Conservation (phyloP, 2,888 invertebrate genomes). For the Caenorhabditis afra region DNA sequence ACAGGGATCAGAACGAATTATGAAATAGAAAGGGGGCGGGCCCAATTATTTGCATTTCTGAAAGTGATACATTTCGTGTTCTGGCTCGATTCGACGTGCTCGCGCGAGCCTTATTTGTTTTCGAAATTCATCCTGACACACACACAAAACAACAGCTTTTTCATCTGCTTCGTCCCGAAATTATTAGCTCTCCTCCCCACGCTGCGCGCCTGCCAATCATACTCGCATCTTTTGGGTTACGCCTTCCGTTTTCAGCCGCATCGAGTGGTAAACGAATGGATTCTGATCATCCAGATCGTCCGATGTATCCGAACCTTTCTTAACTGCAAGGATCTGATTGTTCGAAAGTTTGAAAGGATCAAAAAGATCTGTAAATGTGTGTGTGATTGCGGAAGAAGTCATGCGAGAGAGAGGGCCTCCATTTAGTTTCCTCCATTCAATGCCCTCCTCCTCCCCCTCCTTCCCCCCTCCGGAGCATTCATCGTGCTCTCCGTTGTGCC, state of each 20-base stretch:
- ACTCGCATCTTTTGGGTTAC: background rate
- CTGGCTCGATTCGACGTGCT: constrained; percentile 8
- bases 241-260: constrained; percentile 3
- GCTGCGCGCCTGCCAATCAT: no score
- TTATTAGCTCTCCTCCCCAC: constrained; percentile 14
- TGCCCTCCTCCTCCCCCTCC: constrained; percentile 22
- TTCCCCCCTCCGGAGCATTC: constrained; percentile 25
- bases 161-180: constrained; percentile 31
- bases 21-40: background rate
- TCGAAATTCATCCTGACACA: constrained; percentile 40
- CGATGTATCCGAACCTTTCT: no score
- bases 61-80: constrained; percentile 20
- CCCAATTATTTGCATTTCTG: constrained; percentile 27
- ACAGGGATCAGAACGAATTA: background rate
- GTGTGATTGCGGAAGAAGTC: constrained; percentile 27
- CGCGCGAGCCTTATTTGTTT: constrained; percentile 33
- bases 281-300: no score
- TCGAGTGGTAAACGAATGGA: no score
- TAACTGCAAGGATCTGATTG: no score
- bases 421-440: constrained; percentile 50
- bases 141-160: constrained; percentile 39
- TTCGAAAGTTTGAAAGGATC: no score
- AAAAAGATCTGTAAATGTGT: background rate
- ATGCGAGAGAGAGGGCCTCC: constrained; percentile 28
- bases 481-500: constrained; percentile 49